These are phyloP conservation scores for Seriola quinqueradiata DNA, from an alignment of 2,113 vertebrate species.

Conservation along the genomic window DNA sequence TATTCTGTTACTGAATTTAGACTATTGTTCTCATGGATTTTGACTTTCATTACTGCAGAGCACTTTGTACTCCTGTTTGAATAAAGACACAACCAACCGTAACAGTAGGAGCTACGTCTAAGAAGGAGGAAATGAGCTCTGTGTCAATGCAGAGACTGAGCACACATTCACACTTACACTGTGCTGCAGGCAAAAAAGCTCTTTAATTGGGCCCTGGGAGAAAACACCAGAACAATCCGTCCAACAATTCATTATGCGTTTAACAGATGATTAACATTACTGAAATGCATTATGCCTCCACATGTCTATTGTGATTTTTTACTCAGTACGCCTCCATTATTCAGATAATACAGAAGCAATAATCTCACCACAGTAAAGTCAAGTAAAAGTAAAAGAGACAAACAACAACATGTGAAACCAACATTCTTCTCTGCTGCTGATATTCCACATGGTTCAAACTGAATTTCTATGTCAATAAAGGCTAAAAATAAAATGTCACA, in stretches of 20 bases:
- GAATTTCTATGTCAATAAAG: background rate
- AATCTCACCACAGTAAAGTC: background rate
- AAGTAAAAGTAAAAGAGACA: background rate
- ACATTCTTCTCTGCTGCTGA: background rate
- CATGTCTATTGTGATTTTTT: constrained; percentile 32
- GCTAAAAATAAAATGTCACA: background rate
- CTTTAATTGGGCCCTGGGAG: constrained; percentile 85
- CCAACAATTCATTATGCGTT: constrained; percentile 82
- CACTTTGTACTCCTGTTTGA: constrained; percentile 21
- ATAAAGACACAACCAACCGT: constrained; percentile 19
- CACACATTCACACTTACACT: constrained; percentile 55
- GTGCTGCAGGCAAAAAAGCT: constrained; percentile 58
- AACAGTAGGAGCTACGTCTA: constrained; percentile 30
- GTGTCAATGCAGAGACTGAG: constrained; percentile 56
- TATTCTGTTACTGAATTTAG: constrained; percentile 17
- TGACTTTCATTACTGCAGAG: constrained; percentile 6
- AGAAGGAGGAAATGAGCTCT: constrained; percentile 55
- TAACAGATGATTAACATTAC: constrained; percentile 78
- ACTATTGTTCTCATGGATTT: background rate
- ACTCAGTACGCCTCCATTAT: constrained; percentile 9
- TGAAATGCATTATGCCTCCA: constrained; percentile 51
- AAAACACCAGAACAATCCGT: constrained; percentile 78
- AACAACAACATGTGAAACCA: background rate
- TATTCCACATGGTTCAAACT: background rate
- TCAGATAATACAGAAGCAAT: constrained; percentile 18